Base-by-base conservation (phyloP, 2,797 vertebrate species). In the Octomys mimax region DNA sequence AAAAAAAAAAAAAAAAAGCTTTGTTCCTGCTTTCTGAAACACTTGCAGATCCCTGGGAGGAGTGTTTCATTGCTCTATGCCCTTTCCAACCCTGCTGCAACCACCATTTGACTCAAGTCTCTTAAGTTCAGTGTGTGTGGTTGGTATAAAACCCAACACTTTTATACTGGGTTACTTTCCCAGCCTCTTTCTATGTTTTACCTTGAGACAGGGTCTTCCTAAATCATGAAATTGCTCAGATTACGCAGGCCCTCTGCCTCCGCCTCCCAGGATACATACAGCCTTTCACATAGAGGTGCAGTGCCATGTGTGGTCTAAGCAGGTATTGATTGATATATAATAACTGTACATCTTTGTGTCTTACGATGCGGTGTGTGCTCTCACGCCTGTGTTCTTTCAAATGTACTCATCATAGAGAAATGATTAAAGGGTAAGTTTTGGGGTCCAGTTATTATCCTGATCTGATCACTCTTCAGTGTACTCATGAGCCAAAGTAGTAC, bases 21-120 rank as follows among this genome's bases (percentile, higher is more conserved):
- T 46, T 28, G 24, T 4, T 2, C 42, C 39, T 31, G 42, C 28
- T 28, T 77, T 46, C 73, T 16, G 6, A 77, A 7, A 18, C 16
- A 14, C 73, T 31, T 9, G 26, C 73, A 77, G 13, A 49, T 46
- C 39, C 28, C 73, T 8, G 26, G 39, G 39, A 39, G 24, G 28
- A 18, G 13, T 31, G 11, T 6, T 28, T 46, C 28, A 3, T 18
- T 4, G 26, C 13, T 16, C 13, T 8, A 1, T 2, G 6, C 73
- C 46, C 28, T 77, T 77, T 36, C 33, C 33, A 36, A 36, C 2
- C n/a, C 73, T 26, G 6, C 26, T 31, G 19, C 19, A 22, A 12
- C 9, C 36, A 5, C 70, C 22, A 6, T 73, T 42, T 73, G 71
- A 42, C 42, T 42, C 11, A 26, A 16, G 39, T 46, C 18, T 46